These are phyloP conservation scores for Chydorus sphaericus DNA, from an alignment of 2,888 invertebrate genomes.

Conservation along the genomic window DNA sequence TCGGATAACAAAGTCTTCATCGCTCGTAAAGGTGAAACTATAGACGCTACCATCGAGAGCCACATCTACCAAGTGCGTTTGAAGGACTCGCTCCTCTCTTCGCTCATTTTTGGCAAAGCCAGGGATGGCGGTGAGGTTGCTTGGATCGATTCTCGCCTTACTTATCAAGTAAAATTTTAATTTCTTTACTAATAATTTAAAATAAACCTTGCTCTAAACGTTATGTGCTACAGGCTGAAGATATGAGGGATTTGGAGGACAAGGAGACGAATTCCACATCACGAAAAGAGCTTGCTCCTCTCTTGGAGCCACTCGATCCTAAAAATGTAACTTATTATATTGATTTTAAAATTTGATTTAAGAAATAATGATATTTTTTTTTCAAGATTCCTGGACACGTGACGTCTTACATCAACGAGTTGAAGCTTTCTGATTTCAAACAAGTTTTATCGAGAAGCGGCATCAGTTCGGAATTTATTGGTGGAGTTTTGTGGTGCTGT, in stretches of 20 bases:
- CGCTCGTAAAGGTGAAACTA: constrained; percentile 62
- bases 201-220: neutral
- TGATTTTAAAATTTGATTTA: neutral
- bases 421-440: constrained; percentile 83
- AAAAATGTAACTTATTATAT: constrained; percentile 13
- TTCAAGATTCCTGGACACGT: constrained; percentile 49
- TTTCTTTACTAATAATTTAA: neutral
- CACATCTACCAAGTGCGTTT: constrained; percentile 94
- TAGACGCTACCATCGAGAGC: constrained; percentile 94
- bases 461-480: constrained; percentile 71
- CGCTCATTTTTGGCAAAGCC: constrained; percentile 66
- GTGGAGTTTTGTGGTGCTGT: constrained; percentile 86
- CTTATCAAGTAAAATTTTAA: neutral
- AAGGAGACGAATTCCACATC: neutral
- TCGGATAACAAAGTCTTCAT: constrained; percentile 55
- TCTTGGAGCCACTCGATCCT: constrained; percentile 20
- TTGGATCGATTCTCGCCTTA: constrained; percentile 62
- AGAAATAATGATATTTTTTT: constrained; percentile 12
- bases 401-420: constrained; percentile 80
- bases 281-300: constrained; percentile 19
- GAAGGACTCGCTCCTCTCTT: constrained; percentile 78
- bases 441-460: constrained; percentile 57
- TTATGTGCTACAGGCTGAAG: neutral
- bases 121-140: constrained; percentile 88
- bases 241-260: constrained; percentile 4